Base-by-base conservation (phyloP, 2,888 invertebrate genomes). In the Beris chalybata region DNA sequence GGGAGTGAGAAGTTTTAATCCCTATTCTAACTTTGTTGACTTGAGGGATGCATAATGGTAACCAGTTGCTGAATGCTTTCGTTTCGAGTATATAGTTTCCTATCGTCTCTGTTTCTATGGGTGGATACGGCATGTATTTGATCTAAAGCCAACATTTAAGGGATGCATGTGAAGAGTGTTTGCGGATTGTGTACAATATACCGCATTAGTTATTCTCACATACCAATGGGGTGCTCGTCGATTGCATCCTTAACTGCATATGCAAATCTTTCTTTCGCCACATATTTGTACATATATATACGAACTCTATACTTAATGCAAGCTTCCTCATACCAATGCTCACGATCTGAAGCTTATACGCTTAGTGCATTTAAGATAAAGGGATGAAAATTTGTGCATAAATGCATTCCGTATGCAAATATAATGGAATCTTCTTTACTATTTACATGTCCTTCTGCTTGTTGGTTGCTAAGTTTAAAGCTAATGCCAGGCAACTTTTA, bases 391-490 rank as follows among this genome's bases (percentile, higher is more conserved):
- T 68, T 68, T 64, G 66, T 63, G 68, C 68, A 66, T 68, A 57
- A 66, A 68, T 68, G 68, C 68, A 68, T 64, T 68, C 66, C 53
- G 64, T 68, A 68, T 68, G 68, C 68, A 68, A 68, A 68, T 68
- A 66, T 65, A 68, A 68, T 68, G 68, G 56, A 56, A 63, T 58
- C 64, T 67, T 67, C 58, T 47, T 58, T 53, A 58, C 57, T 67
- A 67, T 67, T 67, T 67, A 67, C 67, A 64, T 57, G 64, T 64
- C 55, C 54, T 54, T 38, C 31, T 64, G 53, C 64, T 43, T 67
- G 57, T 56, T 55, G 57, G 63, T 30, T 58, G 47, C 57, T 54
- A 48, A 64, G 67, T 56, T 67, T 64, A 64, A 53, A 64, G 67
- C 67, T 64, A 67, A 64, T 67, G 64, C 64, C 31, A 58, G 32